phyloP scores from a whole-genome alignment of 1,140 invertebrate genomes.

The Hyposmocoma kahamanoa region DNA sequence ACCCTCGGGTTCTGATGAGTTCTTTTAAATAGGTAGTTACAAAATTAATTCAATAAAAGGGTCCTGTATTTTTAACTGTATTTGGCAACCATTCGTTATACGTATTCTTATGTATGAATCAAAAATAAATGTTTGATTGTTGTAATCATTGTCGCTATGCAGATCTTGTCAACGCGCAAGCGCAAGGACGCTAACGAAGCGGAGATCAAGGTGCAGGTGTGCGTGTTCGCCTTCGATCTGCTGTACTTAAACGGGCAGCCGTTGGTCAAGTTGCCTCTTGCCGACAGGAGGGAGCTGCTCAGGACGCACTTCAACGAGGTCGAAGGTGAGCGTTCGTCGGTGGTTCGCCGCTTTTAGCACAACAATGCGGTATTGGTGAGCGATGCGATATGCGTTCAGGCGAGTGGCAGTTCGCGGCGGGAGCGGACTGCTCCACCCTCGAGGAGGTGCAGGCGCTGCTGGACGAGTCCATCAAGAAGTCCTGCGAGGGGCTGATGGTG shows the following conservation, averaged over 20 bases:
- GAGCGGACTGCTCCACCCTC: slow-evolving; percentile 87
- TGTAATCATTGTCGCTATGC: no score
- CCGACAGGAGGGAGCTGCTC: slow-evolving; percentile 84
- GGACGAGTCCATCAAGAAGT: slow-evolving; percentile 96
- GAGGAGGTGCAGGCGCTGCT: slow-evolving; percentile 97
- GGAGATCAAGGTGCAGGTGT: slow-evolving; percentile 98
- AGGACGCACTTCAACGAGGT: slow-evolving; percentile 83
- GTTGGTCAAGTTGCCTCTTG: slow-evolving; percentile 87
- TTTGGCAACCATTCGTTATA: no score
- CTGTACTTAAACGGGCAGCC: slow-evolving; percentile 94
- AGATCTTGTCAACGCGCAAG: slow-evolving; percentile 94
- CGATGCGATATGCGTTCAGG: no score
- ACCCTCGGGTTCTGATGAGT: no score
- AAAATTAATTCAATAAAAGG: no score
- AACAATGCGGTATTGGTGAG: no score
- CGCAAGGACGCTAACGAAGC: slow-evolving; percentile 93
- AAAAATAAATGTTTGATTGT: no score
- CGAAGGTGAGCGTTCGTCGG: slow-evolving; percentile 72
- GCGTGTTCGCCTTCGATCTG: slow-evolving; percentile 98
- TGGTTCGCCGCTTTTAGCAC: neutral
- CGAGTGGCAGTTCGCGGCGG: slow-evolving; percentile 92
- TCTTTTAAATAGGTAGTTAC: no score
- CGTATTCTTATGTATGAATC: no score
- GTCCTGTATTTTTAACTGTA: no score
- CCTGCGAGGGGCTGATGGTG: slow-evolving; percentile 99